Percentiles rank a stretch among this genome's conserved stretches.
Evolutionary conservation across 2,113 vertebrate species (phyloP).

Genomic region (Agapornis roseicollis): DNA sequence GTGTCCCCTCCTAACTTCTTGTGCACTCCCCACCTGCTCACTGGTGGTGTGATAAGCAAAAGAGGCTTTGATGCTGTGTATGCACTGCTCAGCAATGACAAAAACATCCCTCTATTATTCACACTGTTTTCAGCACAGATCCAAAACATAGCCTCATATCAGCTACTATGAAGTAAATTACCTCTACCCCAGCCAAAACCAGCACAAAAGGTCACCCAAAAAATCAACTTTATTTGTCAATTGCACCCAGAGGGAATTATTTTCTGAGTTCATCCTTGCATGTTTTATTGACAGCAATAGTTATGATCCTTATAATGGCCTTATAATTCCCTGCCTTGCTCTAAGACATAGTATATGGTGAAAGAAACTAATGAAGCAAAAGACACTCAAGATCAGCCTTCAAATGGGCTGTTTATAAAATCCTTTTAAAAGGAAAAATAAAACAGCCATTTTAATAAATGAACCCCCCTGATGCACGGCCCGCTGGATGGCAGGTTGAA

Average conservation of each 20-base stretch:
- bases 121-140: neutral
- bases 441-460: constrained; percentile 53
- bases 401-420: constrained; percentile 51
- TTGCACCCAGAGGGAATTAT: neutral
- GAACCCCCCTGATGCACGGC: neutral
- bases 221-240: neutral
- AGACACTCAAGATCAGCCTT: neutral
- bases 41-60: neutral
- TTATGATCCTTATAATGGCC: constrained; percentile 15
- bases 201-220: neutral
- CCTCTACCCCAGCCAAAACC: neutral
- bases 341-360: constrained; percentile 15
- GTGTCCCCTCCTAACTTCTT: neutral
- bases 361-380: constrained; percentile 55
- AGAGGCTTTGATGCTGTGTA: neutral
- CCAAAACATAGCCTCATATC: neutral
- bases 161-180: neutral
- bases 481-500: neutral
- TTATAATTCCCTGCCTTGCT: constrained; percentile 42
- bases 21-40: neutral
- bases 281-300: constrained; percentile 50
- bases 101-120: neutral
- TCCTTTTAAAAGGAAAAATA: constrained; percentile 35
- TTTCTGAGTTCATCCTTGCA: constrained; percentile 8
- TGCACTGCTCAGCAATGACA: neutral